phyloP scores from a whole-genome alignment of 2,797 vertebrate genomes.

The Trachurus trachurus region DNA sequence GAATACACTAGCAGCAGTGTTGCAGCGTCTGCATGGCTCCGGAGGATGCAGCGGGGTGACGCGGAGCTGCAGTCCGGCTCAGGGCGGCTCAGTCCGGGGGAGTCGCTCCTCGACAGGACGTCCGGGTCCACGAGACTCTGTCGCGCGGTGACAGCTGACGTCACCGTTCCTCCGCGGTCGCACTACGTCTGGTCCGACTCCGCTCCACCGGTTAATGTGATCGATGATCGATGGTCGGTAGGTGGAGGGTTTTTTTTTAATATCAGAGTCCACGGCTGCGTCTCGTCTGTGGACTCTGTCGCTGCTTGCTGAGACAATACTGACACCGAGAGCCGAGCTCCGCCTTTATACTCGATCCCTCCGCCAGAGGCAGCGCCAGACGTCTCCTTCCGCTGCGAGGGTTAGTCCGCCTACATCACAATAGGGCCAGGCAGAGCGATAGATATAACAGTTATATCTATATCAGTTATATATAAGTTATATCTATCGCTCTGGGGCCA shows the following conservation, averaged over 20 bases:
- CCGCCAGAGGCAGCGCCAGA: slow-evolving; percentile 29
- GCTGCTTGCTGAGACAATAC: slow-evolving; percentile 37
- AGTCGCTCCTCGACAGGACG: slow-evolving; percentile 14
- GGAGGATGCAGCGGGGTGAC: slow-evolving; percentile 44
- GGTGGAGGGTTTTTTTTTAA: background rate
- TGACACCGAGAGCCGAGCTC: background rate
- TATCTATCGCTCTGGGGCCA: no score
- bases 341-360: slow-evolving; percentile 24
- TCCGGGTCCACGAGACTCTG: slow-evolving; percentile 22
- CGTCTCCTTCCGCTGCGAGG: slow-evolving; percentile 57
- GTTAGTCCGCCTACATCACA: slow-evolving; percentile 49
- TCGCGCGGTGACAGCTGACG: slow-evolving; percentile 3
- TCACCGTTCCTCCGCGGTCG: background rate
- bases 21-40: slow-evolving; percentile 24
- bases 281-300: background rate
- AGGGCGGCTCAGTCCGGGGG: slow-evolving; percentile 36
- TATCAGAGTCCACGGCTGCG: background rate
- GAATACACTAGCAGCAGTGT: slow-evolving; percentile 1
- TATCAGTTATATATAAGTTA: no score
- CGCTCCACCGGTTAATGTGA: background rate
- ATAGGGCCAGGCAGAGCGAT: no score
- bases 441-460: no score
- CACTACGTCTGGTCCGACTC: background rate
- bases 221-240: background rate
- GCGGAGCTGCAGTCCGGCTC: slow-evolving; percentile 9